Conservation (phyloP, 2,113 vertebrate genomes). For the Recurvirostra avosetta region DNA sequence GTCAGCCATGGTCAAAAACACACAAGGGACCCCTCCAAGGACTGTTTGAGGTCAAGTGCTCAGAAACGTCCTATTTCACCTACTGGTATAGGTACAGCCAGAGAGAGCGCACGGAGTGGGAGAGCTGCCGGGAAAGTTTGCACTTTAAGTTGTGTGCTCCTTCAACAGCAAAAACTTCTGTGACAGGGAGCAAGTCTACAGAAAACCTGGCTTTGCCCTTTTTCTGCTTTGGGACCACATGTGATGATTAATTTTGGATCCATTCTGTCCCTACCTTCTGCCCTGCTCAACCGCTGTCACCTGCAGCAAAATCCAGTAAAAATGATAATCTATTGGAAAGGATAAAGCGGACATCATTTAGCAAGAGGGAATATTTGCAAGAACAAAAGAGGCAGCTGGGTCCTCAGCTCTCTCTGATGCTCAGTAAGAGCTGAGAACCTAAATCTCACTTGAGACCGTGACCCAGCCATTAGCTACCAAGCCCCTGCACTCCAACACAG, state of each 20-base stretch:
- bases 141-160: neutral
- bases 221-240: neutral
- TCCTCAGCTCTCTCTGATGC: neutral
- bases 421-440: neutral
- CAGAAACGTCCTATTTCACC: neutral
- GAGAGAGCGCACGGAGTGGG: neutral
- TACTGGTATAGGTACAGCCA: neutral
- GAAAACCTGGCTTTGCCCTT: neutral
- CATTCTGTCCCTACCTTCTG: neutral
- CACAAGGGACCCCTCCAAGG: neutral
- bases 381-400: neutral
- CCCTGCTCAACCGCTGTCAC: neutral
- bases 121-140: neutral
- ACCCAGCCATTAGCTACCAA: neutral
- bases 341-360: neutral
- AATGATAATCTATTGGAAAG: neutral
- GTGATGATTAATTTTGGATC: neutral
- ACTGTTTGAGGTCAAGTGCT: neutral
- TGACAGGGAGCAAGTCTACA: neutral
- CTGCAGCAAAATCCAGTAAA: neutral
- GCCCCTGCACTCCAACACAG: accelerated
- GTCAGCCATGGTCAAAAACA: accelerated
- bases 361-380: neutral
- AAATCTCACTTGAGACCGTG: neutral
- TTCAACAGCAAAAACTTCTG: neutral